These are phyloP conservation scores for Resseliella maxima DNA, from an alignment of 2,888 invertebrate species.

Conservation along the genomic window DNA sequence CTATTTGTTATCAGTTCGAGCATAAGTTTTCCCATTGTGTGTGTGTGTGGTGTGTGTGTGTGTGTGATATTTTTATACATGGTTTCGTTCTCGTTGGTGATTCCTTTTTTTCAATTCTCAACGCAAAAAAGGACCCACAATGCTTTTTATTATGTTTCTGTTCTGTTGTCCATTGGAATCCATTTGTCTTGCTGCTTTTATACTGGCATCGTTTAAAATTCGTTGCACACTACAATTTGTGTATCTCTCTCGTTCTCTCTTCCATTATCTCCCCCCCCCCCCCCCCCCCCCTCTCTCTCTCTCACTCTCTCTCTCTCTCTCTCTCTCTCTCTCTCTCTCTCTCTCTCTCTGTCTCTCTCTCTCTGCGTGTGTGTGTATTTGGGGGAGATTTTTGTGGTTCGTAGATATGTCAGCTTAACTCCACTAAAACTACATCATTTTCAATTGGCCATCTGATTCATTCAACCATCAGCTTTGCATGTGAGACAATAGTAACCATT, in stretches of 20 bases:
- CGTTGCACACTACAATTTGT: no score
- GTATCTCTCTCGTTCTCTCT: no score
- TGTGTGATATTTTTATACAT: slow-evolving; percentile 26
- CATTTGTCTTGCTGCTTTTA: not conserved
- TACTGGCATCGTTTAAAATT: not conserved
- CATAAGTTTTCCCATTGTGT: slow-evolving; percentile 43
- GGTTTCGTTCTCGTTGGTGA: not conserved
- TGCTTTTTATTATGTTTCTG: not conserved
- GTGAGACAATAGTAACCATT: not conserved
- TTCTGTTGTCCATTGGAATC: not conserved
- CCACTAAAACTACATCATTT: not conserved
- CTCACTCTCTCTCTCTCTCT: no score
- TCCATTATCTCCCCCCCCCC: no score
- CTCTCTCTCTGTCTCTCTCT: no score
- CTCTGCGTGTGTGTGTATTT: no score
- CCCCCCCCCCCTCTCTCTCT: no score
- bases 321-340: no score
- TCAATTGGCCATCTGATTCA: slow-evolving; percentile 29
- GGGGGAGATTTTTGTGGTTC: not conserved
- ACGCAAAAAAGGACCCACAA: not conserved
- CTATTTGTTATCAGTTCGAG: slow-evolving; percentile 52
- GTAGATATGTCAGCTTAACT: slow-evolving; percentile 1
- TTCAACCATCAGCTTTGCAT: not conserved
- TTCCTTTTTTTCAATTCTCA: not conserved
- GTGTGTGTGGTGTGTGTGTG: no score